A percentile compares a stretch with the other conserved stretches of the same genome.
Evolutionary conservation across 2,888 invertebrate genomes (phyloP).

Genomic region (Thera obeliscata): DNA sequence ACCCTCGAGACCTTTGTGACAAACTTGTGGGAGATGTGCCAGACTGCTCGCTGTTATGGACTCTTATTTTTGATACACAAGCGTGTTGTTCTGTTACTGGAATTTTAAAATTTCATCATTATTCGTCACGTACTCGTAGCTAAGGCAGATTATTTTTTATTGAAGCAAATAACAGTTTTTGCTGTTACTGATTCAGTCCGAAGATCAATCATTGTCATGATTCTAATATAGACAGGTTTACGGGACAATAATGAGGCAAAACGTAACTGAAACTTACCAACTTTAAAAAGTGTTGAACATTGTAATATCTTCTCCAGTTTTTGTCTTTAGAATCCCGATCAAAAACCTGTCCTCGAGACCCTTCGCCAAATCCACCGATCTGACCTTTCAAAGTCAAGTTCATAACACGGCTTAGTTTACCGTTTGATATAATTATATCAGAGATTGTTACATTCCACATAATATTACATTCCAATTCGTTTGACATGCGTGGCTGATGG

Average conservation of each 20-base stretch:
- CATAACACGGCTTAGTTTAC: conserved; percentile 27
- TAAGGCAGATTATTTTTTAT: conserved; percentile 21
- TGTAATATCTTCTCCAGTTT: conserved; percentile 1
- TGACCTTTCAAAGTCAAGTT: conserved; percentile 42
- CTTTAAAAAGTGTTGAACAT: conserved; percentile 4
- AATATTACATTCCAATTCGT: background rate
- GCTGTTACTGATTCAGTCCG: conserved; percentile 22
- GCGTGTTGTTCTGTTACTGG: conserved; percentile 49
- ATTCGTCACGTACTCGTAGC: conserved; percentile 48
- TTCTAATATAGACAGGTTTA: conserved; percentile 6
- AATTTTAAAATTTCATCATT: conserved; percentile 46
- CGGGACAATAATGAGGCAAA: conserved; percentile 13
- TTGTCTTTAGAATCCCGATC: conserved; percentile 15
- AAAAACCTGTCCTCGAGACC: conserved; percentile 32
- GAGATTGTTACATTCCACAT: background rate
- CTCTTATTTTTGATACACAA: conserved; percentile 44
- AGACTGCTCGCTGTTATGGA: conserved; percentile 53
- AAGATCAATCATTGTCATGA: conserved; percentile 22
- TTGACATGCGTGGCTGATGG: conserved; percentile 1
- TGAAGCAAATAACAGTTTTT: conserved; percentile 23
- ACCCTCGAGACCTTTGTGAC: conserved; percentile 78
- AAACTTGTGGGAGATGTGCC: conserved; percentile 77
- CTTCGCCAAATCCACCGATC: conserved; percentile 35
- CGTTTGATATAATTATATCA: conserved; percentile 7
- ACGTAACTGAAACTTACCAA: background rate